Base-by-base conservation (phyloP, 2,797 vertebrate genomes). In the Ptychobarbus kaznakovi region DNA sequence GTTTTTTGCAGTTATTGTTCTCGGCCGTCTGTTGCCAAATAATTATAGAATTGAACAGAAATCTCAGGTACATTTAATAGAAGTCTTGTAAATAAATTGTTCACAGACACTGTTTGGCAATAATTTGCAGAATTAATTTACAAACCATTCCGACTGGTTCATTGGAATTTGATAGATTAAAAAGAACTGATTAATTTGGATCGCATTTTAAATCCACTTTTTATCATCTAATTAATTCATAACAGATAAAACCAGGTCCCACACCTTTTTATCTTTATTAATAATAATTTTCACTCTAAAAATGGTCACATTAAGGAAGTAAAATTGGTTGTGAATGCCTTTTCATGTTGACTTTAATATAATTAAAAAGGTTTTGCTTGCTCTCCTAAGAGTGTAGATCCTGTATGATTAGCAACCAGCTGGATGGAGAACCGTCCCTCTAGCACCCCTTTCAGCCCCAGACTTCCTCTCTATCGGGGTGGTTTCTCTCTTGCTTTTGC, bases 401-500 rank as follows among this genome's bases (percentile, higher is more conserved):
- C 13, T 15, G 69, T 73, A 25, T 82, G 81, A 85, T 85, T 85
- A 85, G 84, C 73, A 63, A 25, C n/a, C 65, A 58, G 84, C 70
- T 86, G 81, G 82, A 83, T 80, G 58, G 49, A 80, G 56, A 73
- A 28, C 51, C 38, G 22, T 66, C 69, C 84, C 69, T 73, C 4
- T 73, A 80, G 68, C 32, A 80, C 9, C 22, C 53, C 40, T 76
- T 70, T 85, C 46, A 84, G 38, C 46, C 61, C 81, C 22, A 86
- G 61, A 86, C 65, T n/a, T 78, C 9, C n/a, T 69, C 82, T 42
- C 16, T 63, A 11, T 13, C 0, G 22, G 68, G 65, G 42, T n/a
- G 53, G 40, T 66, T 42, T 74, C 28, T 80, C 68, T 69, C 56
- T 80, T 35, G 81, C 53, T 84, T 65, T 80, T 80, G 51, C 84